Evolutionary conservation across 2,113 vertebrate species (phyloP).

Genomic region (Varanus komodoensis): DNA sequence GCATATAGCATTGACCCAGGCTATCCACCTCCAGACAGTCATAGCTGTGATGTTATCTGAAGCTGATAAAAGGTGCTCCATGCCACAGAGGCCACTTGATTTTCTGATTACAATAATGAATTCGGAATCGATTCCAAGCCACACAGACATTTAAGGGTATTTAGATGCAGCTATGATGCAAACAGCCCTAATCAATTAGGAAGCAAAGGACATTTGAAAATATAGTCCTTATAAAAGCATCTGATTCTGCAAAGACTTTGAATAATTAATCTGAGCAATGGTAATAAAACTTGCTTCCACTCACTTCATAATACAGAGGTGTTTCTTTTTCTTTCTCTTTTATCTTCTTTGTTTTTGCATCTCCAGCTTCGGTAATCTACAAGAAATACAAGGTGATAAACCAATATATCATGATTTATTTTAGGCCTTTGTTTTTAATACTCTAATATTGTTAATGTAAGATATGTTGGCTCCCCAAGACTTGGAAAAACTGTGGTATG

Average conservation of each 20-base stretch:
- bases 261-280: neutral
- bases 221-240: neutral
- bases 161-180: neutral
- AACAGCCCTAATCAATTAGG: neutral
- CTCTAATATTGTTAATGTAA: neutral
- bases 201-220: neutral
- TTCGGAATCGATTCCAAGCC: neutral
- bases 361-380: conserved; percentile 82
- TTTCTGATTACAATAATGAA: too few relatives aligned
- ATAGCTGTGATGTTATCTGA: too few relatives aligned
- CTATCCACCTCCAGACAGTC: too few relatives aligned
- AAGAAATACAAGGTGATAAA: conserved; percentile 55
- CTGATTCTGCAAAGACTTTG: neutral
- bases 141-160: neutral
- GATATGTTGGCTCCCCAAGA: neutral
- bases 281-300: conserved; percentile 37
- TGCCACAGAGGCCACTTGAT: too few relatives aligned
- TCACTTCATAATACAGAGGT: conserved; percentile 86
- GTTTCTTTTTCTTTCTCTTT: neutral
- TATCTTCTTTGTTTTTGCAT: conserved; percentile 79
- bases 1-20: too few relatives aligned
- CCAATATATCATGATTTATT: neutral
- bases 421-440: neutral
- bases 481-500: neutral
- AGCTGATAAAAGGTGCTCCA: too few relatives aligned